Conservation (phyloP, 23 tunicate species). For the Styela clava region DNA sequence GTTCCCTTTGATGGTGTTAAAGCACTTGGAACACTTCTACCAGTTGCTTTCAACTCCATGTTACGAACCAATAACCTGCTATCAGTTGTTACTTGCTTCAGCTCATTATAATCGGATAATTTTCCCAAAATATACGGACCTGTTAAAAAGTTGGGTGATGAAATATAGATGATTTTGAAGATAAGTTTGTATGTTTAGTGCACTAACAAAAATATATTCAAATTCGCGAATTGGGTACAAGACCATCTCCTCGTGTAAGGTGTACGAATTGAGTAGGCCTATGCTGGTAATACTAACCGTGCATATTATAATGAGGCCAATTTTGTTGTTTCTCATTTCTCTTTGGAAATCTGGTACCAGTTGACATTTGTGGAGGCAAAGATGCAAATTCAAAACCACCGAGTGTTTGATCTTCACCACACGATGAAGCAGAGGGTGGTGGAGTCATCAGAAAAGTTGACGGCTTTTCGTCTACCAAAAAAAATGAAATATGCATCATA, state of each 20-base stretch:
- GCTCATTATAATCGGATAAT: slow-evolving; percentile 32
- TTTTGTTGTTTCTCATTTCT: neutral
- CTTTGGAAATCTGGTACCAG: neutral
- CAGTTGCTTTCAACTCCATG: slow-evolving; percentile 10
- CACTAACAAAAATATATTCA: too few species aligned
- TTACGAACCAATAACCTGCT: slow-evolving; percentile 52
- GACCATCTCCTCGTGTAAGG: too few species aligned
- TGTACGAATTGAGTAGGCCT: too few species aligned
- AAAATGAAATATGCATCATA: neutral
- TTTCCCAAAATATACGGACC: slow-evolving; percentile 71
- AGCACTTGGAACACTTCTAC: neutral
- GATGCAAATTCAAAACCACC: slow-evolving; percentile 27
- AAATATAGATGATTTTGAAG: neutral
- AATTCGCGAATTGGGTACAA: too few species aligned
- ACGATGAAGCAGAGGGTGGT: slow-evolving; percentile 92
- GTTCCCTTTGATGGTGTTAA: neutral
- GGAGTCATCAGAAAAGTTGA: slow-evolving; percentile 66
- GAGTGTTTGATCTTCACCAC: slow-evolving; percentile 49
- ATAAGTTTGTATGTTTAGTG: too few species aligned
- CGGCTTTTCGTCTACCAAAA: slow-evolving; percentile 15
- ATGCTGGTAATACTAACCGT: too few species aligned
- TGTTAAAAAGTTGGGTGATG: neutral
- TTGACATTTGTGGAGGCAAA: neutral
- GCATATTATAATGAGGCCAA: slow-evolving; percentile 17
- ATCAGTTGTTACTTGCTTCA: slow-evolving; percentile 53